Conservation (phyloP, 92 coral and sea anemone species). For the Epizoanthus rinbou region DNA sequence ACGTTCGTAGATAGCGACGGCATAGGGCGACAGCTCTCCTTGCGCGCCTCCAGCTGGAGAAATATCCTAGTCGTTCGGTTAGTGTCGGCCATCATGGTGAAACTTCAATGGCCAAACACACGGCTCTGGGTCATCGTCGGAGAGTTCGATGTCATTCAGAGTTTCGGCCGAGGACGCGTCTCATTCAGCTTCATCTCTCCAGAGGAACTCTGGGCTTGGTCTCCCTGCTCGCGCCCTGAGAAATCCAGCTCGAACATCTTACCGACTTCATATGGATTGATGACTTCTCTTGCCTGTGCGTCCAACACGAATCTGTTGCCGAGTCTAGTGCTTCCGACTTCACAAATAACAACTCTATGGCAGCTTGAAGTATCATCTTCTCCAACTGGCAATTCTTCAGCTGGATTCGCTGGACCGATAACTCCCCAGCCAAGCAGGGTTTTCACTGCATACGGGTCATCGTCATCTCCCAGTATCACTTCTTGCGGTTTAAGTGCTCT, state of each 20-base stretch:
- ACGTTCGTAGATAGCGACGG: too few species aligned
- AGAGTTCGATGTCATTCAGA: neutral
- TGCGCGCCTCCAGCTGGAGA: slow-evolving; percentile 32
- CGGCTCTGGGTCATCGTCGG: too few species aligned
- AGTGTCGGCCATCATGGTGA: too few species aligned
- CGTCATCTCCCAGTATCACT: slow-evolving; percentile 6
- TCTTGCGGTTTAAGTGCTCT: slow-evolving; percentile 31
- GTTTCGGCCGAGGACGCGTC: neutral
- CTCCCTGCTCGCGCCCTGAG: slow-evolving; percentile 1
- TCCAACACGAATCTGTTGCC: neutral
- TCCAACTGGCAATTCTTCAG: neutral
- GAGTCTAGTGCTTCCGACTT: slow-evolving; percentile 5
- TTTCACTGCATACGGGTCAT: slow-evolving; percentile 47
- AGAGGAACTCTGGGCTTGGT: slow-evolving; percentile 11
- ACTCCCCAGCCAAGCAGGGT: slow-evolving; percentile 57
- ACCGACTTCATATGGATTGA: slow-evolving; percentile 40
- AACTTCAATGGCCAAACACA: too few species aligned
- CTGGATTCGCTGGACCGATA: slow-evolving; percentile 45
- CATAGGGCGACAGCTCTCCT: slow-evolving; percentile 16
- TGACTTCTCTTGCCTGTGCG: slow-evolving; percentile 39
- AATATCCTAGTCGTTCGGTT: slow-evolving; percentile 6
- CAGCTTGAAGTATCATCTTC: slow-evolving; percentile 27
- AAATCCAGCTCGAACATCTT: slow-evolving; percentile 49
- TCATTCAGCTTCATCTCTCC: neutral
- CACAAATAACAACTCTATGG: slow-evolving; percentile 19